These are phyloP conservation scores for Cephalophus harveyi DNA, from an alignment of 2,113 vertebrate genomes.

Conservation along the genomic window DNA sequence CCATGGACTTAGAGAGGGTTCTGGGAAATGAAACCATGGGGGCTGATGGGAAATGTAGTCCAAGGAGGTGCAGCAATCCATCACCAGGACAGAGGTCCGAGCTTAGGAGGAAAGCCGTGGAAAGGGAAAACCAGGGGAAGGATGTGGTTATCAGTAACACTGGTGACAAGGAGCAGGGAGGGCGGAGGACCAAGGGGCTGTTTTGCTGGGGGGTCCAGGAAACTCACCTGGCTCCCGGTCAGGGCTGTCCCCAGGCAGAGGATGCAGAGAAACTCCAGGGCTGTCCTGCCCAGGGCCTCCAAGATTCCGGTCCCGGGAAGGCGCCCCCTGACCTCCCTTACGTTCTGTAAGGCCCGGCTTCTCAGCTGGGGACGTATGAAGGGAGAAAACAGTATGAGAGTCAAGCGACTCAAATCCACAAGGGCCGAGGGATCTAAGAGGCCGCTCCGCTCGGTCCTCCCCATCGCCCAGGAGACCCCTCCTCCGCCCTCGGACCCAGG, in stretches of 20 bases:
- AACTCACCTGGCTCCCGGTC: conserved; percentile 78
- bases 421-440: neutral
- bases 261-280: conserved; percentile 53
- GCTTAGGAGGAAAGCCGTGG: neutral
- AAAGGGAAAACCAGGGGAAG: neutral
- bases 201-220: neutral
- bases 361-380: conserved; percentile 47
- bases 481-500: neutral
- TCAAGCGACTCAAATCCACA: neutral
- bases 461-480: neutral
- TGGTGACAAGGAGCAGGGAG: neutral
- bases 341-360: conserved; percentile 61
- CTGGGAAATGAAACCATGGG: neutral
- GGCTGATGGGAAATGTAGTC: neutral
- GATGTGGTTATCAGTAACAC: neutral
- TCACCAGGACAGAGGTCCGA: neutral
- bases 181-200: neutral
- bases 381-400: neutral
- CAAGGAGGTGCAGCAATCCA: neutral
- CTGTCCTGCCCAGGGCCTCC: conserved; percentile 53
- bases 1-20: neutral
- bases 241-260: conserved; percentile 71
- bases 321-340: conserved; percentile 44
- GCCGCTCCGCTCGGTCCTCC: neutral
- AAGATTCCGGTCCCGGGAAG: conserved; percentile 26